Percentiles rank a stretch among this genome's conserved stretches.
Conservation (phyloP, 2,113 vertebrate genomes). For the Eulemur macaco region DNA sequence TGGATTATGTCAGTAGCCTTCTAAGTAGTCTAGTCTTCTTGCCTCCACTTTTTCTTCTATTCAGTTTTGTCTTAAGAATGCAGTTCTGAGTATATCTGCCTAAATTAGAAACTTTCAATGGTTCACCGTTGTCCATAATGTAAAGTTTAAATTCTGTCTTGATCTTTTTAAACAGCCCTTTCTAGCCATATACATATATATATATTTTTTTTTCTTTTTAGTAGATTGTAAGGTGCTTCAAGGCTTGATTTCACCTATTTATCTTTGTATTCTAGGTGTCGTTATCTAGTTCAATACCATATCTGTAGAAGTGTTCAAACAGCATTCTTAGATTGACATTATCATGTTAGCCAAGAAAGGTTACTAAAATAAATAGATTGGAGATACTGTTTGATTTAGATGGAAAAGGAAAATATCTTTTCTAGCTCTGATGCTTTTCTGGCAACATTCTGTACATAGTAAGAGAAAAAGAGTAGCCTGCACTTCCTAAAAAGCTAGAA, state of each 20-base stretch:
- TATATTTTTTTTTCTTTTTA: background rate
- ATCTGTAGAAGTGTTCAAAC: background rate
- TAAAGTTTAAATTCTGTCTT: background rate
- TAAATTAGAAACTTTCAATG: background rate
- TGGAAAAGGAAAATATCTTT: background rate
- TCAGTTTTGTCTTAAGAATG: background rate
- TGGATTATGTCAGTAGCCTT: background rate
- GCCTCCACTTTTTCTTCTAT: background rate
- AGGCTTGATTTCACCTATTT: background rate
- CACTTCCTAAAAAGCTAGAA: background rate
- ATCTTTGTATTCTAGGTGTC: background rate
- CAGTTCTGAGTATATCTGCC: background rate
- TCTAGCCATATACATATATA: background rate
- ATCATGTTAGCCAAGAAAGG: background rate
- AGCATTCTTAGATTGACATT: constrained; percentile 11
- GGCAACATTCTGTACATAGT: constrained; percentile 10
- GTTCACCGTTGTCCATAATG: background rate
- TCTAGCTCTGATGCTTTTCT: background rate
- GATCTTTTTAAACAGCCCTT: background rate
- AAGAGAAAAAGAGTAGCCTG: background rate
- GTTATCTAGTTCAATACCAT: background rate
- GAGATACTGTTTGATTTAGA: constrained; percentile 37
- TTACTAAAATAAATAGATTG: background rate
- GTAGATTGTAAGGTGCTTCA: background rate
- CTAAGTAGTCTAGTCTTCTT: background rate